Percentiles rank a stretch among this genome's conserved stretches.
These are phyloP conservation scores for Branchellion lobata DNA, from an alignment of 2,888 invertebrate species.

Conservation along the genomic window DNA sequence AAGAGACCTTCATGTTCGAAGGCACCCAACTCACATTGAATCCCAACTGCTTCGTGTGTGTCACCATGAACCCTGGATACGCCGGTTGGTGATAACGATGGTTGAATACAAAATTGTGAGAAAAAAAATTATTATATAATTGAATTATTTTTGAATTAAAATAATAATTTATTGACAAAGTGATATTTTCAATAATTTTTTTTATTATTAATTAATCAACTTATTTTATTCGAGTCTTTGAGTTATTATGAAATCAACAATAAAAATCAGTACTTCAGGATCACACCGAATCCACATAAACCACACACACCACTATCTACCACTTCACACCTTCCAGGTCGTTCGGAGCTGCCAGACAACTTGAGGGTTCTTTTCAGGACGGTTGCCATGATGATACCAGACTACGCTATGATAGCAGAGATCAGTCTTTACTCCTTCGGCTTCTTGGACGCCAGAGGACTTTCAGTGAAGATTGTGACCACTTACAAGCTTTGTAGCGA, in stretches of 20 bases:
- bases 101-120: no score
- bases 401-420: conserved; percentile 85
- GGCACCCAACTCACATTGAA: conserved; percentile 75
- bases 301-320: no score
- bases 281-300: no score
- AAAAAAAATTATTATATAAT: no score
- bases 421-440: conserved; percentile 82
- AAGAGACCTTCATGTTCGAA: conserved; percentile 74
- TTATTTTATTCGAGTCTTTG: background rate
- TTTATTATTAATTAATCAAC: background rate
- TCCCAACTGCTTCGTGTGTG: conserved; percentile 73
- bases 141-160: no score
- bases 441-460: conserved; percentile 76
- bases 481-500: conserved; percentile 91
- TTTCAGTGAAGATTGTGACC: conserved; percentile 91
- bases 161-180: no score
- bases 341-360: conserved; percentile 67
- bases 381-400: conserved; percentile 88
- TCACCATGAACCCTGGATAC: conserved; percentile 65
- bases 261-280: no score
- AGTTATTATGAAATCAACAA: no score
- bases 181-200: no score
- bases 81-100: conserved; percentile 56
- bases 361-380: conserved; percentile 74
- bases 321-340: conserved; percentile 25